phyloP scores from a whole-genome alignment of 1,140 invertebrate genomes.

The Zaprionus capensis region DNA sequence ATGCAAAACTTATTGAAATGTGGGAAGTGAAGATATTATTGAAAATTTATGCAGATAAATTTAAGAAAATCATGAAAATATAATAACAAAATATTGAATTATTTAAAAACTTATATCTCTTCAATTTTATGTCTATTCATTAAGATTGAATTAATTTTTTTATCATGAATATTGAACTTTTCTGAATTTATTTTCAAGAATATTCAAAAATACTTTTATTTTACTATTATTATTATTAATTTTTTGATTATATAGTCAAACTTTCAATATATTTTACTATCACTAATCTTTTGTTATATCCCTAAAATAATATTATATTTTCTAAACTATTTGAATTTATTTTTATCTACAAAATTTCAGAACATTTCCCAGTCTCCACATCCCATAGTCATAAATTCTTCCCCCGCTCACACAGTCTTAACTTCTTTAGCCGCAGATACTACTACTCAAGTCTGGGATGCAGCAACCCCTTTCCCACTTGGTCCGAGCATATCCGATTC shows the following conservation, averaged over 20 bases:
- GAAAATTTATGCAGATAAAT: too few species aligned
- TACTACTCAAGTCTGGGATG: constrained; percentile 7
- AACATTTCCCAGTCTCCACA: not conserved
- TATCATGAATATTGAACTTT: not conserved
- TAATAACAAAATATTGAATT: too few species aligned
- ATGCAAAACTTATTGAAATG: not conserved
- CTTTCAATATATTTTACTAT: too few species aligned
- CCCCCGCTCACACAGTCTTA: not conserved
- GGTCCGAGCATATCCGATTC: constrained; percentile 39
- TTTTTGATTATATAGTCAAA: too few species aligned
- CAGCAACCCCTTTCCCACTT: constrained; percentile 25
- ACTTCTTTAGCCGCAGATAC: not conserved
- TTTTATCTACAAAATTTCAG: not conserved
- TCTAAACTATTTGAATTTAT: not conserved
- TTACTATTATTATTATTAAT: not conserved
- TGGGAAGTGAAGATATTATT: not conserved
- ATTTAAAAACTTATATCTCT: too few species aligned
- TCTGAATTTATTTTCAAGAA: too few species aligned
- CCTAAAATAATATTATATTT: too few species aligned
- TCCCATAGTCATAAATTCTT: not conserved
- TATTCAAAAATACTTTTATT: not conserved
- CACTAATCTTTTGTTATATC: too few species aligned
- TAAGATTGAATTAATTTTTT: too few species aligned
- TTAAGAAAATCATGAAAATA: too few species aligned
- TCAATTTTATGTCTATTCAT: too few species aligned